Conservation (phyloP, 2,888 invertebrate genomes). For the Pseudanteris insignis region DNA sequence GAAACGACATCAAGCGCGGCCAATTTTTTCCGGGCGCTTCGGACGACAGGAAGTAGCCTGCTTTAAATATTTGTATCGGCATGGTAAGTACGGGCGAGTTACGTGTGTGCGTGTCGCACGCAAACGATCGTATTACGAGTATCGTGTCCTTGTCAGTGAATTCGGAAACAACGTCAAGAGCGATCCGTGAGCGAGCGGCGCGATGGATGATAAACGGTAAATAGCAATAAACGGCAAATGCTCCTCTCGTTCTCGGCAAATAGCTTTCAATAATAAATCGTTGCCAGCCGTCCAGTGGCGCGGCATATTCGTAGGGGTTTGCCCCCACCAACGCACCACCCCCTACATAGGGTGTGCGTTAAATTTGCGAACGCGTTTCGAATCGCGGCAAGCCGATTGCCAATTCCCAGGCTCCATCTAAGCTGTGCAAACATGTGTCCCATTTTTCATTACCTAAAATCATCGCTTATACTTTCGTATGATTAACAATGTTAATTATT, state of each 20-base stretch:
- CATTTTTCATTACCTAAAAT: too few relatives aligned
- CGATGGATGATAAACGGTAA: conserved; percentile 49
- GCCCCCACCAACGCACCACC: conserved; percentile 25
- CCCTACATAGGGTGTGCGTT: conserved; percentile 37
- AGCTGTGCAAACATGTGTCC: too few relatives aligned
- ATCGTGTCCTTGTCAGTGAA: conserved; percentile 44
- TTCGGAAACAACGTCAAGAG: conserved; percentile 48
- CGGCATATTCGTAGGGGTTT: conserved; percentile 44
- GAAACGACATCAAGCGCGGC: conserved; percentile 32
- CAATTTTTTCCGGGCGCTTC: conserved; percentile 26
- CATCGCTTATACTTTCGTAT: too few relatives aligned
- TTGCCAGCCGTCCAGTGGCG: conserved; percentile 47
- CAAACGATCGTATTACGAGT: conserved; percentile 31
- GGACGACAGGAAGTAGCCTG: conserved; percentile 27
- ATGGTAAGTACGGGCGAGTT: conserved; percentile 8
- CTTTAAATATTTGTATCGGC: background rate
- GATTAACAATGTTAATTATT: too few relatives aligned
- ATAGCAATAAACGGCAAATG: conserved; percentile 49
- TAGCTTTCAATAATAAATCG: conserved; percentile 50
- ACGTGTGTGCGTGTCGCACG: background rate
- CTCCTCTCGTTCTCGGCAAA: conserved; percentile 50
- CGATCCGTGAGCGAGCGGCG: conserved; percentile 43
- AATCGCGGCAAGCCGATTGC: conserved; percentile 26
- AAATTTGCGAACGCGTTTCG: conserved; percentile 29
- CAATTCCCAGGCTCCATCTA: conserved; percentile 9